Evolutionary conservation across 2,797 vertebrate species (phyloP).

Genomic region (Poecilia picta): DNA sequence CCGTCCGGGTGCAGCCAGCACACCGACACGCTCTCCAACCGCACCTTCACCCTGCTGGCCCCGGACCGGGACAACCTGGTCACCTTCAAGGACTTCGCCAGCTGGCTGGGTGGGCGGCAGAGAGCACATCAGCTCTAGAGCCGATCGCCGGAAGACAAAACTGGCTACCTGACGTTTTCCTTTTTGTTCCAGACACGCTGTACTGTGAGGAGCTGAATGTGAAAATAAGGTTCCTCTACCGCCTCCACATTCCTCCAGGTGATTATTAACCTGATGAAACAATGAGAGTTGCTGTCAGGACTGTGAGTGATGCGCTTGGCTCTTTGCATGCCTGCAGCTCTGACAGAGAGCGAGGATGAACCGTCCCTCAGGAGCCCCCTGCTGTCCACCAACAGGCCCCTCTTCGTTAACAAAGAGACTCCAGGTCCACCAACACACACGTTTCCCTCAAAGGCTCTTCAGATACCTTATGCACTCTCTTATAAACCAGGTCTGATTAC

Average conservation of each 20-base stretch:
- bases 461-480: not conserved
- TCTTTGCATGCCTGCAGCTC: slow-evolving; percentile 74
- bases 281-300: not conserved
- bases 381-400: slow-evolving; percentile 88
- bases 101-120: slow-evolving; percentile 84
- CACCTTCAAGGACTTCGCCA: slow-evolving; percentile 87
- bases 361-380: slow-evolving; percentile 87
- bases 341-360: slow-evolving; percentile 90
- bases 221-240: slow-evolving; percentile 91
- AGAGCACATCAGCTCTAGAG: not conserved
- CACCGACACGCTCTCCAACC: slow-evolving; percentile 83
- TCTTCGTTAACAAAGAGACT: slow-evolving; percentile 82
- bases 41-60: slow-evolving; percentile 91
- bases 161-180: not conserved
- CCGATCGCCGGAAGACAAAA: not conserved
- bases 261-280: not conserved
- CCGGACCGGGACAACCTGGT: slow-evolving; percentile 85
- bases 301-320: not conserved
- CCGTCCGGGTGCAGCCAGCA: slow-evolving; percentile 82
- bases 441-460: not conserved
- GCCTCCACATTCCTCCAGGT: slow-evolving; percentile 95
- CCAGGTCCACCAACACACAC: slow-evolving; percentile 74
- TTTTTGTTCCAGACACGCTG: slow-evolving; percentile 81
- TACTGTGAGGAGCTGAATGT: slow-evolving; percentile 96
- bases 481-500: not conserved